Base-by-base conservation (phyloP, 2,113 vertebrate genomes). In the Mustela lutreola region DNA sequence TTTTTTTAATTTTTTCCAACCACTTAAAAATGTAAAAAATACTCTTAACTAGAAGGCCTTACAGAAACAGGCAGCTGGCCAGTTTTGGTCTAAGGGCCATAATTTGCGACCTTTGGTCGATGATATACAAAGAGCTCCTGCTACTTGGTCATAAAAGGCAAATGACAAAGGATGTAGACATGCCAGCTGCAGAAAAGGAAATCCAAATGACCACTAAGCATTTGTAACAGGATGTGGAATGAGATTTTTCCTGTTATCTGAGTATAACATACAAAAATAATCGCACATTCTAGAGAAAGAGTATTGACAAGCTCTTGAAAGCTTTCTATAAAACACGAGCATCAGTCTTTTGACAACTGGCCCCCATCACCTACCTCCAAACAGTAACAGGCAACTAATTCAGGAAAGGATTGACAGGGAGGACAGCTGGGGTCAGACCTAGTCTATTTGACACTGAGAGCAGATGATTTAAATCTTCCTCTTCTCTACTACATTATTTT, bases 1-100 rank as follows among this genome's bases (percentile, higher is more conserved):
- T 84, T 84, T n/a, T 84, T 76, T 19, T 9, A 9, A 28, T 60
- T 76, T 76, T 50, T 93, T 28, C 1, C 42, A 50, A 31, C 31
- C 26, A 63, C 76, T 93, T n/a, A 73, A 75, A 85, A 86, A 78
- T 56, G n/a, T 87, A 67, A 82, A 96, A 91, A 62, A 53, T 31
- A 73, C 48, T 62, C 42, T 62, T 73, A 39, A 63, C 7, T 39
- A 50, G 33, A 28, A 70, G n/a, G 50, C 26, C 14, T 78, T 33
- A 70, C 16, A n/a, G 28, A 67, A 89, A 84, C 31, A 84, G 28
- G 33, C 0, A 16, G 4, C 48, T 42, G 39, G 48, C 63, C 2
- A 1, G 42, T 50, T 76, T 16, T 58, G 81, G 22, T 42, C 42
- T 53, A 39, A 56, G 5, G 6, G 26, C n/a, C n/a, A 28, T 39